Evolutionary conservation across 2,113 vertebrate genomes (phyloP).

Genomic region (Neopipo cinnamomea): DNA sequence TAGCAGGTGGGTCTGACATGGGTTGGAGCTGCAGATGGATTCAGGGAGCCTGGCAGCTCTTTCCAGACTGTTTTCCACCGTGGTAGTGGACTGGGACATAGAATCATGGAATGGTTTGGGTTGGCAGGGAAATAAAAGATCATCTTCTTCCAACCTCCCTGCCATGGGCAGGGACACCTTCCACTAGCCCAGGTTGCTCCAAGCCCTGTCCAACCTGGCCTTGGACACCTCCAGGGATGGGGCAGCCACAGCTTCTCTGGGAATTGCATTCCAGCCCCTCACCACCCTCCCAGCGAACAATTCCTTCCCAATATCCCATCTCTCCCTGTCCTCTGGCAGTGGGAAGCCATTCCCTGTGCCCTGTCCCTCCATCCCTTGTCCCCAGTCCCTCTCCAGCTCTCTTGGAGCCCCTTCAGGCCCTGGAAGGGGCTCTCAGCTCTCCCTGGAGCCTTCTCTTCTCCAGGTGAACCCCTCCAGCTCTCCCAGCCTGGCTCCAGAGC

Average conservation of each 20-base stretch:
- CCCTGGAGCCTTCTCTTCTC: accelerated
- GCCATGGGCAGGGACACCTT: neutral
- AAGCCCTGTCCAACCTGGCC: accelerated
- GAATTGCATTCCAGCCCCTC: neutral
- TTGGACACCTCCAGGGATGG: neutral
- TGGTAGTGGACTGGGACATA: too few species aligned
- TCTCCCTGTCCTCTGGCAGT: accelerated
- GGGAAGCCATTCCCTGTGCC: neutral
- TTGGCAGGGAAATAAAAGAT: neutral
- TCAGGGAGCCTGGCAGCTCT: neutral
- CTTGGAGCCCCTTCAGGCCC: neutral
- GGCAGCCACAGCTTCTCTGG: neutral
- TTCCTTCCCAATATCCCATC: neutral
- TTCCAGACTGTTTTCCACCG: neutral
- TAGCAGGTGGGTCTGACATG: neutral
- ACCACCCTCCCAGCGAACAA: accelerated
- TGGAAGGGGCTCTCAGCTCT: accelerated
- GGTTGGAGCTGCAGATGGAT: neutral
- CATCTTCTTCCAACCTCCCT: accelerated
- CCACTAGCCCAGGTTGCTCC: accelerated
- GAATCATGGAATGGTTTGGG: neutral
- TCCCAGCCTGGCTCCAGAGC: neutral
- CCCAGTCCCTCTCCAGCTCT: neutral
- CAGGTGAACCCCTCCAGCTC: neutral
- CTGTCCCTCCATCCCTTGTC: neutral